Base-by-base conservation (phyloP, 1,140 invertebrate species). In the Pinna nobilis region DNA sequence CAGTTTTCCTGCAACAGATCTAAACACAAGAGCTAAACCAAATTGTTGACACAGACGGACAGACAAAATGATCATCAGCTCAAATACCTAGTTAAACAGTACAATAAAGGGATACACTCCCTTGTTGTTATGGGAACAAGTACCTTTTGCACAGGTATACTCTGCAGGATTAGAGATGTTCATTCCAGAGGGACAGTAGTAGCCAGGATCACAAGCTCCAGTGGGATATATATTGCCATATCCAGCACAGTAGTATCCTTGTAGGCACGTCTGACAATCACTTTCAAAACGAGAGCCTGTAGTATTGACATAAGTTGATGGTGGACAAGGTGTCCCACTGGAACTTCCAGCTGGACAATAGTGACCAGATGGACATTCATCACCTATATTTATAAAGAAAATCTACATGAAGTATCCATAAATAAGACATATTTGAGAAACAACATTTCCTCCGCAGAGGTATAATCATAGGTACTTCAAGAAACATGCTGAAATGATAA, bases 111-210 rank as follows among this genome's bases (percentile, higher is more conserved):
- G n/a, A n/a, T 9, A 9, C 20, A 18, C 44, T 47, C 3, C 44
- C 1, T 1, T 55, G 30, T 23, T 9, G 18, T 60, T 41, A 20
- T 9, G 41, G 4, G 44, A 53, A 18, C 7, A 20, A 39, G 65
- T 61, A 86, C 84, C 84, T 84, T 84, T 72, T 37, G 80, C 79
- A 77, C 84, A 86, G 5, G 79, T 82, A 65, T 82, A 81, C 28
- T 82, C 82, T 55, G 78, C 70, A 13, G 86, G 86, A 35, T 64
- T 78, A 9, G 79, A 78, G 1, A 74, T 50, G 23, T 81, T 83
- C 81, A 82, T 83, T 41, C 85, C 84, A 11, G 77, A 18, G 1
- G 86, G 84, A 64, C 86, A 87, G 59, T 85, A 87, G 61, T 82
- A 86, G 20, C 86, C 86, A 20, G 69, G 77, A 30, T 50, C 74